Base-by-base conservation (phyloP, 2,888 invertebrate species). In the Leptinotarsa haldemani region DNA sequence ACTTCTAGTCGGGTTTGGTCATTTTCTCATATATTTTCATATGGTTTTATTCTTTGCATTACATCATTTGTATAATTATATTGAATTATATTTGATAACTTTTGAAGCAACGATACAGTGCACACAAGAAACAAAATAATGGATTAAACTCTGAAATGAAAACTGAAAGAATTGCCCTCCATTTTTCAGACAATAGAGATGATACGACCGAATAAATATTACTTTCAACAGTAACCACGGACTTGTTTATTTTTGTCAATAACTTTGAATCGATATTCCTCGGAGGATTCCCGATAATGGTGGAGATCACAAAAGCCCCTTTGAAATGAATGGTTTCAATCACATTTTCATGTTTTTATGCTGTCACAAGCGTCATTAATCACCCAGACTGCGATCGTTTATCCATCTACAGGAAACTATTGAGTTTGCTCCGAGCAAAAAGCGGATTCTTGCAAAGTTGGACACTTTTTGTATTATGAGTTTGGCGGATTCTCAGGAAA, bases 391-490 rank as follows among this genome's bases (percentile, higher is more conserved):
- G 77, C 78, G 76, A 40, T 70, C 79, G 78, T 80, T 80, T 78
- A 81, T 78, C 78, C 80, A 73, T 74, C 76, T 67, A 65, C 58
- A 71, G 77, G 75, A 78, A 80, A 80, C 81, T 79, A 80, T 80
- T 78, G 80, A 79, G 77, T 79, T 79, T 79, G 77, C 74, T 56
- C 74, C 69, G 74, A 74, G 73, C 78, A 81, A 80, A 79, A 79
- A 80, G 80, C 75, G 64, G 79, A 78, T 74, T 81, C 79, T 79
- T 76, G 80, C 80, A 77, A 80, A 81, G 80, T 81, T 76, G 75
- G 77, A 75, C 65, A 76, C 76, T 82, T 82, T 82, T 82, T 80
- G 78, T 74, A 79, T 81, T 80, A 82, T 79, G 82, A 81, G 79
- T 82, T 81, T 75, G 76, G 78, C 74, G 79, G 82, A 79, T 80